Conservation (phyloP, 1,140 invertebrate species). For the Streblospio benedicti region DNA sequence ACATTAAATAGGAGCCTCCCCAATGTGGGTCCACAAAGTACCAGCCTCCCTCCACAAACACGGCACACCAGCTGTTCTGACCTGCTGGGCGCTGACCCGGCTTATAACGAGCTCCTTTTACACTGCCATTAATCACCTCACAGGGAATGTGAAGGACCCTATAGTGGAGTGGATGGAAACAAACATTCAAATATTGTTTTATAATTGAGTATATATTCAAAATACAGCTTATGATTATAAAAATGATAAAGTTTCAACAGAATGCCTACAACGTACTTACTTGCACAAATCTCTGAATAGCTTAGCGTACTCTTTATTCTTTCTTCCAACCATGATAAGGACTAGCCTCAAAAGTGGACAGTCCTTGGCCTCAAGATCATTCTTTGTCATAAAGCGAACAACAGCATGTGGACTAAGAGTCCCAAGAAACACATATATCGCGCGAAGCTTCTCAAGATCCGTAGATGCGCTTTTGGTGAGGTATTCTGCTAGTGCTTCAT, state of each 20-base stretch:
- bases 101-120: slow-evolving; percentile 14
- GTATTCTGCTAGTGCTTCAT: slow-evolving; percentile 6
- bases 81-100: slow-evolving; percentile 2
- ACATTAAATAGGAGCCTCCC: slow-evolving; percentile 9
- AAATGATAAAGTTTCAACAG: too few species aligned
- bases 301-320: slow-evolving; percentile 9
- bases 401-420: slow-evolving; percentile 7
- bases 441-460: slow-evolving; percentile 10
- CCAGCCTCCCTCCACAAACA: slow-evolving; percentile 15
- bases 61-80: slow-evolving; percentile 8
- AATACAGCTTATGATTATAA: too few species aligned
- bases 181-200: too few species aligned
- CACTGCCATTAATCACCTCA: slow-evolving; percentile 13
- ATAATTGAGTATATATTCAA: too few species aligned
- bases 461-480: slow-evolving; percentile 3
- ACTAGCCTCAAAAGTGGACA: slow-evolving; percentile 9
- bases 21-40: slow-evolving; percentile 17
- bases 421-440: slow-evolving; percentile 12
- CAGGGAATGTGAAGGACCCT: slow-evolving; percentile 11
- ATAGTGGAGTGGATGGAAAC: too few species aligned
- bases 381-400: not conserved
- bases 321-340: slow-evolving; percentile 1
- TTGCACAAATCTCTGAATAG: slow-evolving; percentile 14
- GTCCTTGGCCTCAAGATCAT: not conserved
- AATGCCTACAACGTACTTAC: slow-evolving; percentile 2